phyloP scores from a whole-genome alignment of 2,113 vertebrate genomes.

The human (Homo sapiens) region DNA sequence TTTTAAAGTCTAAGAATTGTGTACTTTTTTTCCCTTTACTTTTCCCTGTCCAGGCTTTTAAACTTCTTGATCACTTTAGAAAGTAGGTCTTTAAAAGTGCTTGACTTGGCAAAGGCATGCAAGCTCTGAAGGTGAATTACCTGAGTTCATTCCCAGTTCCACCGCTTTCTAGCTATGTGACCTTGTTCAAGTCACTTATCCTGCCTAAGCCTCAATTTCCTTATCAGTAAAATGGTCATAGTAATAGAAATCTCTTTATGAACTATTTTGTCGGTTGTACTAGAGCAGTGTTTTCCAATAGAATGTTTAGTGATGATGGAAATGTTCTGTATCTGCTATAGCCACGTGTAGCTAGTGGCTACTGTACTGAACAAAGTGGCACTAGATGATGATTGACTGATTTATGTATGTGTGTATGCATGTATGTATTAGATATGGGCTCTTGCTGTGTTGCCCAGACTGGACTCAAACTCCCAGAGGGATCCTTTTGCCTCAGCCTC shows the following conservation, averaged over 20 bases:
- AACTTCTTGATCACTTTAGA: not conserved
- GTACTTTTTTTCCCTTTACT: not conserved
- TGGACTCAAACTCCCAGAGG: not conserved
- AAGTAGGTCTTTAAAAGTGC: not conserved
- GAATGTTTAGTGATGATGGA: not conserved
- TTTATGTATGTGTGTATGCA: too few relatives aligned
- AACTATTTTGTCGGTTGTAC: not conserved
- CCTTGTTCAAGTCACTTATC: not conserved
- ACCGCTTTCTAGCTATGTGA: not conserved
- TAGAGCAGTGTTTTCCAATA: not conserved
- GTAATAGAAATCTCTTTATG: not conserved
- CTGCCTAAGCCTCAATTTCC: not conserved
- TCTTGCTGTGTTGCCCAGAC: not conserved
- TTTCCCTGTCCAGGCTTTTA: not conserved
- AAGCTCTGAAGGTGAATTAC: not conserved
- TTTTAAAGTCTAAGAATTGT: not conserved
- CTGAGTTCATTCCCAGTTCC: not conserved
- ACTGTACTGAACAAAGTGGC: not conserved
- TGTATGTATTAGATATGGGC: not conserved
- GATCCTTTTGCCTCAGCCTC: not conserved
- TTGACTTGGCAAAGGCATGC: not conserved
- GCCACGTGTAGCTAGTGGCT: not conserved
- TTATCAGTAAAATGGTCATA: not conserved
- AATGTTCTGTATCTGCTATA: not conserved
- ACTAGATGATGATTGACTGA: not conserved